phyloP scores from a whole-genome alignment of 2,797 vertebrate genomes.

The Perodicticus potto region DNA sequence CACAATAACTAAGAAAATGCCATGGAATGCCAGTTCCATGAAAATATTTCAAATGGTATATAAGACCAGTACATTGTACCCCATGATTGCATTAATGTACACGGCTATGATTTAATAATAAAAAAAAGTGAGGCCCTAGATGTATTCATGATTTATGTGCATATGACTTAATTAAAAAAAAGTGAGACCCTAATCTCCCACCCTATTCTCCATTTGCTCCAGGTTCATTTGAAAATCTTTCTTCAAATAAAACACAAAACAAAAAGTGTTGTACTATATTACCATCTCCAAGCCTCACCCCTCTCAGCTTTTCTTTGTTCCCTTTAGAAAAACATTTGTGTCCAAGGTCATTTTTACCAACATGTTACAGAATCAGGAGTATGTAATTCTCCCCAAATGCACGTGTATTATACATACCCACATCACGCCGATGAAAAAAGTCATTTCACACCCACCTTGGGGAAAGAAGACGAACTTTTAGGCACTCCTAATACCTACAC shows the following conservation, averaged over 20 bases:
- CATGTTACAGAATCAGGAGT: not conserved
- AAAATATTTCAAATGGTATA: no score
- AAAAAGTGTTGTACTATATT: not conserved
- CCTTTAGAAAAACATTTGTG: not conserved
- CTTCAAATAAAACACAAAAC: not conserved
- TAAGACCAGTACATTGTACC: no score
- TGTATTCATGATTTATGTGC: no score
- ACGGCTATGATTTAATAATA: no score
- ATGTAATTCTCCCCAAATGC: not conserved
- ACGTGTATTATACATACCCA: not conserved
- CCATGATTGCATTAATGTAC: no score
- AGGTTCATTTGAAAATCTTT: constrained; percentile 29
- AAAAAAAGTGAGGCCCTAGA: no score
- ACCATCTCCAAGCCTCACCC: not conserved
- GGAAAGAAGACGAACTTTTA: not conserved
- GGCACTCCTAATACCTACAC: not conserved
- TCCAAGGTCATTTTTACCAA: not conserved
- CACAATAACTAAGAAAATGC: no score
- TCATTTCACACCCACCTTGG: not conserved
- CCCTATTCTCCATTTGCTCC: not conserved
- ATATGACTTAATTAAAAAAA: not conserved
- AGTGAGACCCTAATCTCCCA: constrained; percentile 64
- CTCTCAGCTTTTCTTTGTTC: not conserved
- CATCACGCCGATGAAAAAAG: not conserved
- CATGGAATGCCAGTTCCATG: no score